These are phyloP conservation scores for Luperina nickerlii DNA, from an alignment of 2,888 invertebrate genomes.

Conservation along the genomic window DNA sequence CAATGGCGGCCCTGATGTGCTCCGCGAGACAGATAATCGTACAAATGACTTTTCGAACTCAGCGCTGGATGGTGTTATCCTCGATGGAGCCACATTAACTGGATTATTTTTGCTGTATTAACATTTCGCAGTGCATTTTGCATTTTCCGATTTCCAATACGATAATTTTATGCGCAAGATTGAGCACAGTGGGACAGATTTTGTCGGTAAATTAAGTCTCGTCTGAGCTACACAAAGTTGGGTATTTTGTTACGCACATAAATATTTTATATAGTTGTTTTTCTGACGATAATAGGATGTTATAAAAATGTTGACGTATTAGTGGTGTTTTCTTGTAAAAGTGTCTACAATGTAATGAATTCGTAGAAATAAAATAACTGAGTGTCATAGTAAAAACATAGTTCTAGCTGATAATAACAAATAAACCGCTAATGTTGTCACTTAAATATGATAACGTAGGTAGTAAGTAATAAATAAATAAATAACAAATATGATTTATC, in stretches of 20 bases:
- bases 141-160: constrained; percentile 62
- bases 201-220: constrained; percentile 45
- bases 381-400: not conserved
- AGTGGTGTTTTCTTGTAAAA: constrained; percentile 43
- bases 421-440: not conserved
- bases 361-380: constrained; percentile 14
- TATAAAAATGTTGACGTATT: constrained; percentile 57
- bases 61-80: constrained; percentile 76
- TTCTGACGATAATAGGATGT: constrained; percentile 47
- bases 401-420: not conserved
- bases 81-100: constrained; percentile 58
- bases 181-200: constrained; percentile 48
- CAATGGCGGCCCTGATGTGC: constrained; percentile 82
- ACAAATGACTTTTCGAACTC: constrained; percentile 87
- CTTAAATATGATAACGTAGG: not conserved
- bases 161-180: constrained; percentile 56
- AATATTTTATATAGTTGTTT: constrained; percentile 62
- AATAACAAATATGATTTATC: not conserved
- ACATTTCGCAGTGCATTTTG: constrained; percentile 59
- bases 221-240: constrained; percentile 18
- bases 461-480: not conserved
- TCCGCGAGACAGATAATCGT: constrained; percentile 86
- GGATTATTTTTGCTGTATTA: constrained; percentile 59
- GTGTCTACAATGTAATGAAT: constrained; percentile 24
- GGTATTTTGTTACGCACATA: constrained; percentile 39